phyloP scores from a whole-genome alignment of 2,113 vertebrate species.

The Psettodes erumei region DNA sequence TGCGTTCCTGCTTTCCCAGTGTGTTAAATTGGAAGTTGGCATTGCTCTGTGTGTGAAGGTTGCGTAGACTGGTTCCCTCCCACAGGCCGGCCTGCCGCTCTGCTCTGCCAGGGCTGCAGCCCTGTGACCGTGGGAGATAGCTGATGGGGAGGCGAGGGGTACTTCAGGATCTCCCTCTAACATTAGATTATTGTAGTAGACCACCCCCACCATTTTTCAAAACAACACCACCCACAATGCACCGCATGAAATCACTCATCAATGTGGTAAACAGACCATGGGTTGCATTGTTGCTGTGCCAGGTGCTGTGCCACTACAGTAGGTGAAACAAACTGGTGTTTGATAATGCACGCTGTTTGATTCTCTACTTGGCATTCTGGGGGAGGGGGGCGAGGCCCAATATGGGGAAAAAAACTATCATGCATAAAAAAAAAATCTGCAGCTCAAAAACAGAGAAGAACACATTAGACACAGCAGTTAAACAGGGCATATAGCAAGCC shows the following conservation, averaged over 20 bases:
- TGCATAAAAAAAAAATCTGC: not conserved
- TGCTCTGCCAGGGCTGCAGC: constrained; percentile 45
- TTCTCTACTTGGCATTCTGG: constrained; percentile 7
- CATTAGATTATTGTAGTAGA: constrained; percentile 55
- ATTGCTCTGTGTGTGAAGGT: constrained; percentile 66
- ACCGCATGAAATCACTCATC: constrained; percentile 50
- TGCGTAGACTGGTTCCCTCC: constrained; percentile 67
- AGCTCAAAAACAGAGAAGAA: not conserved
- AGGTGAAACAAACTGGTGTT: constrained; percentile 34
- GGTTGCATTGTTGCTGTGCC: constrained; percentile 25
- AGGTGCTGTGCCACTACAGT: constrained; percentile 22
- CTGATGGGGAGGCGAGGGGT: constrained; percentile 58
- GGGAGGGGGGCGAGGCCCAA: constrained; percentile 3
- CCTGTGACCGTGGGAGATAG: constrained; percentile 49
- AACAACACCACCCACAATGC: constrained; percentile 62
- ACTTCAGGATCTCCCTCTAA: constrained; percentile 70
- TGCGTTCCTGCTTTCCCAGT: constrained; percentile 46
- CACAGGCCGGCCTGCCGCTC: constrained; percentile 49
- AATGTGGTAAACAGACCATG: constrained; percentile 27
- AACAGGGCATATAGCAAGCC: constrained; percentile 21
- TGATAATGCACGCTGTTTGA: constrained; percentile 26
- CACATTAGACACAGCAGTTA: constrained; percentile 26
- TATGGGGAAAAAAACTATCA: constrained; percentile 1
- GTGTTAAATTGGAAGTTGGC: constrained; percentile 64
- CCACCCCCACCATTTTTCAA: constrained; percentile 57